These are phyloP conservation scores for Pyrochroa serraticornis DNA, from an alignment of 2,888 invertebrate genomes.

Conservation along the genomic window DNA sequence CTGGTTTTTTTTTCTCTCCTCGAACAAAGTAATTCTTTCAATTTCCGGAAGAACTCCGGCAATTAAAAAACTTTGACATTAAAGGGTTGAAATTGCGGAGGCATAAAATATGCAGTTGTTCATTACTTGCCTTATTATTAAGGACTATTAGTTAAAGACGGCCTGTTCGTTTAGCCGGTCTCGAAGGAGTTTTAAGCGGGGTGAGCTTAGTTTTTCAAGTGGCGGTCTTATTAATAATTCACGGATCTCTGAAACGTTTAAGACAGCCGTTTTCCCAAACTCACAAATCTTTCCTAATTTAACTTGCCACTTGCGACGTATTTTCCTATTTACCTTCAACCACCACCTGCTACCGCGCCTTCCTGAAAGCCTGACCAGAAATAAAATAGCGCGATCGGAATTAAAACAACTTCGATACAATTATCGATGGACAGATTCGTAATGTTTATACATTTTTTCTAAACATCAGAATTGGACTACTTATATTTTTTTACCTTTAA, in stretches of 20 bases:
- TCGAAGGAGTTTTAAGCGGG: conserved; percentile 31
- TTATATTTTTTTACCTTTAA: no score
- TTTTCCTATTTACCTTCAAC: conserved; percentile 17
- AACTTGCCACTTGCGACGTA: conserved; percentile 27
- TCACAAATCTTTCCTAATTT: conserved; percentile 41
- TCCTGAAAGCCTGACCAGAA: no score
- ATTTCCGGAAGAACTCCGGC: conserved; percentile 25
- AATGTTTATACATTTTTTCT: no score
- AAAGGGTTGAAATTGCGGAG: conserved; percentile 30
- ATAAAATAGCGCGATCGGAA: no score
- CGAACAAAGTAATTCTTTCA: neutral
- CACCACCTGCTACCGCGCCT: conserved; percentile 9
- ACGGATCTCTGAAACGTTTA: conserved; percentile 44
- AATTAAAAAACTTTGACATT: conserved; percentile 25
- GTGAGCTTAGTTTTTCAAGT: conserved; percentile 41
- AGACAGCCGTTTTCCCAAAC: conserved; percentile 43
- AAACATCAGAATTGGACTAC: no score
- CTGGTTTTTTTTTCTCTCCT: neutral
- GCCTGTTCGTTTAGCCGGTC: conserved; percentile 31
- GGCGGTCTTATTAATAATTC: conserved; percentile 46
- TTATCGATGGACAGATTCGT: no score
- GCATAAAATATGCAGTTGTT: conserved; percentile 35
- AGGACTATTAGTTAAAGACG: conserved; percentile 36
- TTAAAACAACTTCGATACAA: no score
- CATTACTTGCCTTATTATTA: conserved; percentile 36